Conservation (phyloP, 2,797 vertebrate species). For the Darevskia mixta region DNA sequence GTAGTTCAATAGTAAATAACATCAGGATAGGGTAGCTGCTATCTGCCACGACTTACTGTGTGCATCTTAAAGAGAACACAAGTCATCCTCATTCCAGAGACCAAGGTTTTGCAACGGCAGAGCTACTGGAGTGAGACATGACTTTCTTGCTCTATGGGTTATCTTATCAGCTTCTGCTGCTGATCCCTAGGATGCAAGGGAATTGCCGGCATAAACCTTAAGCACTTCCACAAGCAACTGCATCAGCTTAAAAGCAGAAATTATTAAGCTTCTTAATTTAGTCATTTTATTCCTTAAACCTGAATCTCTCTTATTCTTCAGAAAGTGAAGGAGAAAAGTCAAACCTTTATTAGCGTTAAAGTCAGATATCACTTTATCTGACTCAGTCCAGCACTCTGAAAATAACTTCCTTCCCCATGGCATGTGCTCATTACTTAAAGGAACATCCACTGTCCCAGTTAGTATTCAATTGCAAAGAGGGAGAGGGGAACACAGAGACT, state of each 20-base stretch:
- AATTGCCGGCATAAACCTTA: conserved; percentile 76
- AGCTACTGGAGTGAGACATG: conserved; percentile 71
- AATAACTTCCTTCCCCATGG: conserved; percentile 57
- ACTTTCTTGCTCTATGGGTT: conserved; percentile 54
- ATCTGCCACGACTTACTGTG: conserved; percentile 44
- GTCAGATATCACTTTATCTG: conserved; percentile 66
- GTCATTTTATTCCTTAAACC: conserved; percentile 74
- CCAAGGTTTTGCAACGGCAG: conserved; percentile 62
- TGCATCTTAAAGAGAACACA: conserved; percentile 48
- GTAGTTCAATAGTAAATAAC: conserved; percentile 3
- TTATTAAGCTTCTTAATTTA: conserved; percentile 83
- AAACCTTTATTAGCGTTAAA: conserved; percentile 65
- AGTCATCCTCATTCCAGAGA: conserved; percentile 54
- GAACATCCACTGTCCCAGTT: neutral
- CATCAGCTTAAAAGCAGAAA: conserved; percentile 76
- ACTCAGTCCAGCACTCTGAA: conserved; percentile 60
- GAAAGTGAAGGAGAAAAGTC: conserved; percentile 61
- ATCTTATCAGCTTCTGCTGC: conserved; percentile 74
- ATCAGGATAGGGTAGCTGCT: conserved; percentile 11
- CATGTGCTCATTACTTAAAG: conserved; percentile 24
- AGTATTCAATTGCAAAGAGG: no score
- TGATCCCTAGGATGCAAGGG: conserved; percentile 71
- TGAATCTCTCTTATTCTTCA: conserved; percentile 57
- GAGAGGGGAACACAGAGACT: neutral
- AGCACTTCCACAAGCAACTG: conserved; percentile 67